Evolutionary conservation across 2,797 vertebrate species (phyloP), one percentile per base, ranked within the genome.

Genomic region (Eulemur rubriventer): DNA sequence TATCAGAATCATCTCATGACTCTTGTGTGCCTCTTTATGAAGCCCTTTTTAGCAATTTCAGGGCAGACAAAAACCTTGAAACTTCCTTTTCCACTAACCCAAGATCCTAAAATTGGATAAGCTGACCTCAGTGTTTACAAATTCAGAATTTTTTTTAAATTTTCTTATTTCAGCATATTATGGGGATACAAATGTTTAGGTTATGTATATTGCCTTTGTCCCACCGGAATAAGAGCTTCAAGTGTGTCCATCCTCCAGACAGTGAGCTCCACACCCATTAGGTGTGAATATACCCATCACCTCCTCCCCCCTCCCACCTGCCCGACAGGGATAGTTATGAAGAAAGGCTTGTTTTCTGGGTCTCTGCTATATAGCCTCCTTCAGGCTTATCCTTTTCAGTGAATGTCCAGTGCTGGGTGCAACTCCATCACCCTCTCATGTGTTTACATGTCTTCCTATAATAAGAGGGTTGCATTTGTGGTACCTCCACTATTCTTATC

Each of bases 1-100:
- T 72, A 94, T 95, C 78, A 65, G 57, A 95, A 89, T 95, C 94
- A 86, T 97, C 80, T 96, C 91, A 81, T 88, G 76, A 95, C 81
- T 78, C 93, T 52, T 69, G 72, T 52, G 46, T 92, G 70, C 82
- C 87, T 90, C 84, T 93, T 91, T 35, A 81, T 78, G 94, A 95
- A 93, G 81, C 61, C 70, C 95, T 82, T 18, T 59, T 94, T 85
- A 94, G 52, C 70, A 84, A 48, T 95, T 97, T 91, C 55, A 96
- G 90, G 90, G 61, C 92, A 94, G 43, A 89, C 33, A 88, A 38
- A 96, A 92, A 65, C 83, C 72, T 91, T 84, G 73, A 41, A 38
- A 92, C 55, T 89, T 93, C 38, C 22, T 95, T 96, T 76, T 95
- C 63, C 24, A 48, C 61, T 81, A 61, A 88, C 65, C 11, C 6